Evolutionary conservation across 2,797 vertebrate species (phyloP).

Genomic region (Chrosomus eos): DNA sequence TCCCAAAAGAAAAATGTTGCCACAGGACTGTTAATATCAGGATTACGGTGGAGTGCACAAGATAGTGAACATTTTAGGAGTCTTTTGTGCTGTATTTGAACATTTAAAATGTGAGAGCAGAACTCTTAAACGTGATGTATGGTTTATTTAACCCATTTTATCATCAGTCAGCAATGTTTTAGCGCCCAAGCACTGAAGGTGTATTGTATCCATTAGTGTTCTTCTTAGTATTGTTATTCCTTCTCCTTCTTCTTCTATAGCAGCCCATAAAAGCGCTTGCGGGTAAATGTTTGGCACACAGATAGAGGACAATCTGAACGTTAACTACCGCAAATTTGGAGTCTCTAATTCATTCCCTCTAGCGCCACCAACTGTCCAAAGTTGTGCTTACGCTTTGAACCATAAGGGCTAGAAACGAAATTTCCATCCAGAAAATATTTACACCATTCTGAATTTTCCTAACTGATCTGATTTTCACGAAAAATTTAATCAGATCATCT

Average conservation of each 20-base stretch:
- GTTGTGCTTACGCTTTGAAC: background rate
- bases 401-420: background rate
- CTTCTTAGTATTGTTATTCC: background rate
- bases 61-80: slow-evolving; percentile 18
- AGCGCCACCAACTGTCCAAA: background rate
- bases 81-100: slow-evolving; percentile 27
- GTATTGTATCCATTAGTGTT: background rate
- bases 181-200: background rate
- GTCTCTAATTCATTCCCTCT: background rate
- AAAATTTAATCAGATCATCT: background rate
- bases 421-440: background rate
- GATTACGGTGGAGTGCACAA: slow-evolving; percentile 5
- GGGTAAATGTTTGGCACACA: background rate
- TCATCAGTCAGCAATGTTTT: background rate
- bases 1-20: slow-evolving; percentile 46
- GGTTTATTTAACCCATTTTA: background rate
- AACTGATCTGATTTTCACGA: background rate
- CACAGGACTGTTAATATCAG: slow-evolving; percentile 21
- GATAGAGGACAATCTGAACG: background rate
- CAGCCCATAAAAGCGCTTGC: background rate
- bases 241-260: background rate
- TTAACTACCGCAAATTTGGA: background rate
- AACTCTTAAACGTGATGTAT: background rate
- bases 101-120: background rate
- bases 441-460: no score